Base-by-base conservation (phyloP, 2,888 invertebrate genomes). In the Noctua pronuba region DNA sequence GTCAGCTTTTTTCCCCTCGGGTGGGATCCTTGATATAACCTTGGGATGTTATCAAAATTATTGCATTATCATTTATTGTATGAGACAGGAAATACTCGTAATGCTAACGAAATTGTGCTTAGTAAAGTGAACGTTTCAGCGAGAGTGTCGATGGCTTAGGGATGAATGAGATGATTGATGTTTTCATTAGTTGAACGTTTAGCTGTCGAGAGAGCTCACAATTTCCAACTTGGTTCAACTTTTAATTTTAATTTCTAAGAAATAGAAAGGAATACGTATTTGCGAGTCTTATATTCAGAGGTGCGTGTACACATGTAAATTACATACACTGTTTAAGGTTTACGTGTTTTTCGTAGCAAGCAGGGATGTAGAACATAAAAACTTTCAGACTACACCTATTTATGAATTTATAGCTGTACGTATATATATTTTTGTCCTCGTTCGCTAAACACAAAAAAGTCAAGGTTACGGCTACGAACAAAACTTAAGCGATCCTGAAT, bases 331-430 rank as follows among this genome's bases (percentile, higher is more conserved):
- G 31, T 83, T 76, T 68, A 82, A 52, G 84, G 62, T 78, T 73
- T 73, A 79, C 80, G 58, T 79, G 75, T 69, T 69, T 41, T 31
- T 69, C 44, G 52, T 70, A 73, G 65, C 64, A 62, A 72, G 28
- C 65, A 65, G 44, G 65, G 71, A 85, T 84, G 64, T 58, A 52
- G 21, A 69, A 68, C 69, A 35, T 69, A 44, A 62, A 79, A 64
- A 71, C 76, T 76, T 73, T 72, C 35, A 72, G 81, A 72, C 72
- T 71, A 24, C 38, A 75, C 60, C 24, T 86, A 70, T 71, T 84
- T 71, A 67, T 28, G 68, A 65, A 80, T 87, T 87, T 73, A 75
- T 73, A 46, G 73, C 71, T 35, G 46, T 64, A 60, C 67, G 41
- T 73, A 67, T 44, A n/a, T n/a, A n/a, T n/a, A n/a, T 75, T 79